Conservation (phyloP, 2,113 vertebrate species). For the Craseonycteris thonglongyai region DNA sequence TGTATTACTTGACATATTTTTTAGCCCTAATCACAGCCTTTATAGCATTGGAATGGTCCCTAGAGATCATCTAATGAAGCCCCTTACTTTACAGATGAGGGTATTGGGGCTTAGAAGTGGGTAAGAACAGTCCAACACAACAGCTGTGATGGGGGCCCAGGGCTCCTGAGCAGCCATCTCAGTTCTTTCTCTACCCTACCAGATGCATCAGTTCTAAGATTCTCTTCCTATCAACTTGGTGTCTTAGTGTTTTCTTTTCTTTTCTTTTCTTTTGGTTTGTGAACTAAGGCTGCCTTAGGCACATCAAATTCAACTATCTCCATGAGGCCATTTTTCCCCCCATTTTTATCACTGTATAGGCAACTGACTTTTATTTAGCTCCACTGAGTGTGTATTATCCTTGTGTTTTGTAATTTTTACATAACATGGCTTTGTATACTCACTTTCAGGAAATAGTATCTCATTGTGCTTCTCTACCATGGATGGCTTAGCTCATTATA, state of each 20-base stretch:
- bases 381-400: neutral
- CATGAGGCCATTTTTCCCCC: neutral
- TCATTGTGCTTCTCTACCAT: neutral
- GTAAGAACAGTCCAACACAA: neutral
- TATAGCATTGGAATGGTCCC: neutral
- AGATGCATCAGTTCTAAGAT: neutral
- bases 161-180: neutral
- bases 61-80: neutral
- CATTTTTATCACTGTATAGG: neutral
- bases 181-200: neutral
- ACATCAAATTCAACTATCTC: neutral
- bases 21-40: neutral
- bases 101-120: neutral
- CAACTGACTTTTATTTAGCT: neutral
- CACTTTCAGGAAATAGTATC: neutral
- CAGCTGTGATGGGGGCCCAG: neutral
- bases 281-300: neutral
- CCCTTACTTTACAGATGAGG: neutral
- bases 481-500: neutral
- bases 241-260: neutral
- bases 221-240: neutral
- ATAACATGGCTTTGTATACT: neutral
- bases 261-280: neutral
- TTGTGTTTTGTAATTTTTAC: slow-evolving; percentile 5
- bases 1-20: neutral